phyloP scores from a whole-genome alignment of 2,888 invertebrate genomes.

The Coecobrya sp. region DNA sequence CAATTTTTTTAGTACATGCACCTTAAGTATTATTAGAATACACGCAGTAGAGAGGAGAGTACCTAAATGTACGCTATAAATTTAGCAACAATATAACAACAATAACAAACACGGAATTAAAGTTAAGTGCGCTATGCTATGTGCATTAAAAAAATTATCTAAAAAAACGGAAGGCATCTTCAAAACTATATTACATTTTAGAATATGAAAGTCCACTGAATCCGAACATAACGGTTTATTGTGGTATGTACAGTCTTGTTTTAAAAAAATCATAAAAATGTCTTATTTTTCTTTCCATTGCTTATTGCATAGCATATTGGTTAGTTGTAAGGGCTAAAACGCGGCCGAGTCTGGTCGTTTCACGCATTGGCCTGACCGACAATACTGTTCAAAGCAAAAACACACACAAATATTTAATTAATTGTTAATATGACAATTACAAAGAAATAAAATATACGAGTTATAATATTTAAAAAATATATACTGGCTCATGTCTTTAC shows the following conservation, averaged over 20 bases:
- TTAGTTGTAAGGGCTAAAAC: constrained; percentile 10
- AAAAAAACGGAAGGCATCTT: neutral
- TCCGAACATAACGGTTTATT: neutral
- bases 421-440: neutral
- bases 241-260: constrained; percentile 25
- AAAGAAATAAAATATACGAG: neutral
- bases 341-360: constrained; percentile 69
- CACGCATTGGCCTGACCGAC: constrained; percentile 78
- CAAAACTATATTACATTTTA: neutral
- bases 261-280: neutral
- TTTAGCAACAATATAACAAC: constrained; percentile 27
- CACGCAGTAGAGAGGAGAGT: neutral
- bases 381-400: constrained; percentile 65
- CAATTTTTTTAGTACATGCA: neutral
- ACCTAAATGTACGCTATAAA: neutral
- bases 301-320: neutral
- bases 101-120: constrained; percentile 14
- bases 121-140: neutral
- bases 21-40: neutral
- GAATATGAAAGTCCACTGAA: neutral
- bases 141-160: neutral
- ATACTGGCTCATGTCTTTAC: constrained; percentile 70
- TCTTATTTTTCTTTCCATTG: neutral
- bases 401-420: constrained; percentile 39
- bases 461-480: neutral